Evolutionary conservation across 2,797 vertebrate genomes (phyloP), one percentile per base, ranked within the genome.

Genomic region (Philypnodon macrostomus): DNA sequence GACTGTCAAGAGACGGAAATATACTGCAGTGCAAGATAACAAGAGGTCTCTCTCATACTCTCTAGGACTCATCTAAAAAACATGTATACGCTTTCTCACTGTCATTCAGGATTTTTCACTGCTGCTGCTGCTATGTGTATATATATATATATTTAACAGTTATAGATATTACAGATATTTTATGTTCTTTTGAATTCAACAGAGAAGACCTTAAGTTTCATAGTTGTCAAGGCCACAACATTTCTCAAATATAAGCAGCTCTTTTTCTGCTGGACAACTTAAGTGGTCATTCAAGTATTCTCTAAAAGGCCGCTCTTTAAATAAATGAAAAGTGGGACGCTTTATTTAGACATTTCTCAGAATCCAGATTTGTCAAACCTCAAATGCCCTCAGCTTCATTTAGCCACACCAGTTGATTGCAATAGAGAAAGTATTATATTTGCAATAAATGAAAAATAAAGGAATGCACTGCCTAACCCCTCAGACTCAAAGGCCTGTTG

Each of bases 21-120:
- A 73, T 34, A 70, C 59, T 64, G 45, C 63, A 63, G 63, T 15
- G 15, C 49, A n/a, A 70, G 68, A 76, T 79, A 78, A 77, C 62
- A 67, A 26, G 32, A 57, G 32, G 53, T 58, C 51, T 54, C 41
- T 77, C 55, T 58, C 61, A 58, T 48, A 63, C 65, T 64, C 47
- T 37, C n/a, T 23, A 52, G 44, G 53, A 55, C 67, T 76, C 80
- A 77, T 79, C 72, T 59, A 14, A 51, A 69, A 79, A 73, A 75
- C 7, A 35, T 57, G 44, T 37, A 48, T 39, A 71, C 58, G 58
- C 48, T n/a, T 12, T 49, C 37, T 18, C 9, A 2, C 56, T 68
- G 42, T 58, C 47, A 8, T 45, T 66, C 39, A 18, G 18, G 60
- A 53, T 27, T 36, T 61, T 47, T 38, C 15, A 2, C 29, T 59